Conservation (phyloP, 2,113 vertebrate species). For the Neomonachus schauinslandi region DNA sequence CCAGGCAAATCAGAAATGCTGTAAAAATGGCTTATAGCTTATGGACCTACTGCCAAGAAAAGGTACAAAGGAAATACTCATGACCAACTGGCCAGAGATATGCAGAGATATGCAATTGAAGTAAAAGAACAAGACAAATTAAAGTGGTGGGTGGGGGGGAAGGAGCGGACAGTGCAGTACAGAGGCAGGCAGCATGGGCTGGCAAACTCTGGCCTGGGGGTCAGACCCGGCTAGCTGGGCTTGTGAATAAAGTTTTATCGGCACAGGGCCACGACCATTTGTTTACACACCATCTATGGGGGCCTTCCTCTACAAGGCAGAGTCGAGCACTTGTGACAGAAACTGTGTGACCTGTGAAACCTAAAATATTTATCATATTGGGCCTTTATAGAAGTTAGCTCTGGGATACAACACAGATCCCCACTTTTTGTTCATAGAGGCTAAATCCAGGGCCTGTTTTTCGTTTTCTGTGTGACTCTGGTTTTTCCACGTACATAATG, state of each 20-base stretch:
- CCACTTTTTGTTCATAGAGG: not conserved
- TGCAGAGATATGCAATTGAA: conserved; percentile 39
- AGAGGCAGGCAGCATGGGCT: not conserved
- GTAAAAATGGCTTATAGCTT: conserved; percentile 57
- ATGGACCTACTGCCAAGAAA: conserved; percentile 45
- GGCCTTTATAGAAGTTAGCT: not conserved
- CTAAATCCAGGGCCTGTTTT: not conserved
- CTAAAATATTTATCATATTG: not conserved
- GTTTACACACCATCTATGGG: not conserved
- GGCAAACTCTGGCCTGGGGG: not conserved
- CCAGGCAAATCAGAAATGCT: conserved; percentile 65
- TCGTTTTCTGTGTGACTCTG: not conserved
- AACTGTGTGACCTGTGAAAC: not conserved
- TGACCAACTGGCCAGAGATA: not conserved
- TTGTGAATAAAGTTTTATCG: conserved; percentile 56
- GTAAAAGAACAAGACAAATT: not conserved
- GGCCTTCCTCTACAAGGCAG: not conserved
- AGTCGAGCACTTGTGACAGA: not conserved
- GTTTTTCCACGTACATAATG: not conserved
- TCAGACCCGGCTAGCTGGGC: not conserved
- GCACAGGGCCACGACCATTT: not conserved
- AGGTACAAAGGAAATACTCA: conserved; percentile 1
- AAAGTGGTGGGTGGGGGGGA: not conserved
- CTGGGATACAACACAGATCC: not conserved
- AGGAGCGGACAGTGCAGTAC: not conserved